Evolutionary conservation across 1,140 invertebrate species (phyloP).

Genomic region (Mya arenaria): DNA sequence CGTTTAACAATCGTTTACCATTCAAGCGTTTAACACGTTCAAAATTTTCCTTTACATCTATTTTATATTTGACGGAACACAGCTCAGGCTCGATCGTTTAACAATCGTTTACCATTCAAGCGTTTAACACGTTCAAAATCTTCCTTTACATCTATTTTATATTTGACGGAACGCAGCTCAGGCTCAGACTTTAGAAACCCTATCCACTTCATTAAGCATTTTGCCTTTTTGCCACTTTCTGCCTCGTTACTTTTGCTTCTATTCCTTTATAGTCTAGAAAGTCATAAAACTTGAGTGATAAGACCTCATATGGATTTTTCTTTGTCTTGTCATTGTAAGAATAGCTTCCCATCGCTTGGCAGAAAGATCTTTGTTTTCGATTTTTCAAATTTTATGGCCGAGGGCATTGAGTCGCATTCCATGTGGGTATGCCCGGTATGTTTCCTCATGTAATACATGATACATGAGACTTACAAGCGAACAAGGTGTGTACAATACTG

Average conservation of each 20-base stretch:
- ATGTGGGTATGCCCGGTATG: conserved; percentile 28
- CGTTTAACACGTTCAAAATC: neutral
- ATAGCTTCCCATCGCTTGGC: neutral
- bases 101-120: neutral
- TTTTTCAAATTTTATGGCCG: neutral
- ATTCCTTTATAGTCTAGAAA: neutral
- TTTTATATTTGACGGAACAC: neutral
- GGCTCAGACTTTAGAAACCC: neutral
- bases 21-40: neutral
- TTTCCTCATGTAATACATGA: neutral
- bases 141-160: neutral
- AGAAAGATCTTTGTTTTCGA: neutral
- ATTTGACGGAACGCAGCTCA: neutral
- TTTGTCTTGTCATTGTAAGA: neutral
- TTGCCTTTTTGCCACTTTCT: no score
- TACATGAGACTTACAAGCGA: neutral
- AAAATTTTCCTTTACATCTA: neutral
- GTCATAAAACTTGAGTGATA: neutral
- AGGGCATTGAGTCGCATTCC: conserved; percentile 16
- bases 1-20: neutral
- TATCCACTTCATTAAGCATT: no score
- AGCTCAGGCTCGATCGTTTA: neutral
- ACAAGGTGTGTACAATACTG: neutral
- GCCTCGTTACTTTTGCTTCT: neutral
- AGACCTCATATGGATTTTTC: neutral